Conservation (phyloP, 2,888 invertebrate species). For the Ochropleura leucogaster region DNA sequence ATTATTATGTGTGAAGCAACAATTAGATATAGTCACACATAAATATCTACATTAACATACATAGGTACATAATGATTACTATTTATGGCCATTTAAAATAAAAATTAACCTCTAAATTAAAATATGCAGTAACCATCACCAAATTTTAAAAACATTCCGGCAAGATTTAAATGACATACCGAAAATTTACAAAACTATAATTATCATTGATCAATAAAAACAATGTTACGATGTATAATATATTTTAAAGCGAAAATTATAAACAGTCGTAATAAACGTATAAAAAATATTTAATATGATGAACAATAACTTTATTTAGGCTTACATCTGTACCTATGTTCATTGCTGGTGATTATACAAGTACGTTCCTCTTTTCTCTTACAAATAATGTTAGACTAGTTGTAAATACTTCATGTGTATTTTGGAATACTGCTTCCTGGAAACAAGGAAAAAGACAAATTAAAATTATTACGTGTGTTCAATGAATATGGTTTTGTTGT, state of each 20-base stretch:
- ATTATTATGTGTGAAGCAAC: conserved; percentile 24
- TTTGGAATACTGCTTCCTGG: conserved; percentile 90
- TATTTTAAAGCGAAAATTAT: conserved; percentile 63
- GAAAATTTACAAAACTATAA: conserved; percentile 45
- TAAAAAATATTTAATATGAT: conserved; percentile 72
- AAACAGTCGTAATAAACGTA: conserved; percentile 63
- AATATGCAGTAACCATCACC: conserved; percentile 46
- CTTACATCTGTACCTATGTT: conserved; percentile 80
- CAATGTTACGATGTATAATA: conserved; percentile 61
- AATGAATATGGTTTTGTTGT: conserved; percentile 15
- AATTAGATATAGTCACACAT: conserved; percentile 41
- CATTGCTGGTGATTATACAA: conserved; percentile 81
- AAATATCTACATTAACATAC: conserved; percentile 47
- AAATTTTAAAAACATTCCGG: conserved; percentile 46
- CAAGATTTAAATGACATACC: conserved; percentile 38
- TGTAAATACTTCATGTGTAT: conserved; percentile 89
- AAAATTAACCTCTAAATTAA: conserved; percentile 33
- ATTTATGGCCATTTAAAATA: conserved; percentile 42
- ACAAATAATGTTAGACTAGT: conserved; percentile 86
- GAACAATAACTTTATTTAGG: conserved; percentile 80
- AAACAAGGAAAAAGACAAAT: conserved; percentile 82
- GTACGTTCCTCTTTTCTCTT: conserved; percentile 87
- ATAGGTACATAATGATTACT: conserved; percentile 53
- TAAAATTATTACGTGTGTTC: conserved; percentile 53
- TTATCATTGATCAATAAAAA: conserved; percentile 65